Conservation (phyloP, 2,888 invertebrate species). For the Caenorhabditis sp. region DNA sequence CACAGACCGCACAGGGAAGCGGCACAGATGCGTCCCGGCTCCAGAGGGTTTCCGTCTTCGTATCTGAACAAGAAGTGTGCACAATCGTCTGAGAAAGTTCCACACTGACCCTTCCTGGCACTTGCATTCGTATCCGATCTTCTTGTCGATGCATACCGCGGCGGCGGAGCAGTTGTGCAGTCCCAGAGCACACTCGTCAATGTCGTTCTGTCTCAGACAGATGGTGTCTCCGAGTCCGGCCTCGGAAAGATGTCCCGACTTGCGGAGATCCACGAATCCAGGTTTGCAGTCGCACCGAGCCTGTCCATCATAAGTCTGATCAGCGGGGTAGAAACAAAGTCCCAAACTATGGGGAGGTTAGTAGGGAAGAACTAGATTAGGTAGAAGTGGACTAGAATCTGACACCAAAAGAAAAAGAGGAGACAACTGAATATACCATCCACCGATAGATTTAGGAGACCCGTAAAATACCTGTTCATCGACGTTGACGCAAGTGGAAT, state of each 20-base stretch:
- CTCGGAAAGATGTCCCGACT: constrained; percentile 60
- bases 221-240: constrained; percentile 64
- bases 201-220: constrained; percentile 56
- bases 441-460: background rate
- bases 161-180: constrained; percentile 74
- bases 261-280: constrained; percentile 71
- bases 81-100: background rate
- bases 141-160: constrained; percentile 74
- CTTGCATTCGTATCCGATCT: constrained; percentile 68
- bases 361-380: constrained; percentile 42
- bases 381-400: constrained; percentile 2
- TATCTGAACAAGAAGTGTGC: constrained; percentile 48
- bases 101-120: constrained; percentile 67
- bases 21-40: constrained; percentile 76
- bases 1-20: constrained; percentile 73
- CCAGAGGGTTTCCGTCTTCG: constrained; percentile 73
- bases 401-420: background rate
- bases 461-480: constrained; percentile 77
- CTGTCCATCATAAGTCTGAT: constrained; percentile 56
- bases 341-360: constrained; percentile 18
- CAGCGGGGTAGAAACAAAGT: constrained; percentile 13
- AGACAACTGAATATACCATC: background rate
- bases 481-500: constrained; percentile 92
- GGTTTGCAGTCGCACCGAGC: constrained; percentile 70
- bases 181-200: no score